Conservation (phyloP, 2,113 vertebrate species). For the Anhinga anhinga region DNA sequence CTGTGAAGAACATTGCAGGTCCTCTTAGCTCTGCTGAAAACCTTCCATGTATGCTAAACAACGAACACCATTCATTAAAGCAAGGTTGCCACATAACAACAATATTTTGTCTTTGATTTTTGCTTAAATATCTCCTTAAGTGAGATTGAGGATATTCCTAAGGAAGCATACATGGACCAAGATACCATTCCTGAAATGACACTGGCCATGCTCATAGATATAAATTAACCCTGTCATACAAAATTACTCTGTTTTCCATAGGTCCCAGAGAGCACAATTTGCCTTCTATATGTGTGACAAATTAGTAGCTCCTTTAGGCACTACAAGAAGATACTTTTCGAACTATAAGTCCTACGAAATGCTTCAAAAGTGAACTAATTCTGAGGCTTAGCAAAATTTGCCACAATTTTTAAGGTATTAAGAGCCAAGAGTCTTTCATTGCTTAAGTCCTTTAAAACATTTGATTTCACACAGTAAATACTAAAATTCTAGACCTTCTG, state of each 20-base stretch:
- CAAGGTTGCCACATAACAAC: not conserved
- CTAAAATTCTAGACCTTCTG: not conserved
- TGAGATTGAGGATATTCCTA: not conserved
- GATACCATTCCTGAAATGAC: not conserved
- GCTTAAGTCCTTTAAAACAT: not conserved
- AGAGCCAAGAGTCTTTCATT: not conserved
- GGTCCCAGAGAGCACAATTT: not conserved
- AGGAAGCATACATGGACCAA: not conserved
- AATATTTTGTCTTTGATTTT: not conserved
- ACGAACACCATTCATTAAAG: not conserved
- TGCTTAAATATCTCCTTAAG: not conserved
- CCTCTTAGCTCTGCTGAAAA: not conserved
- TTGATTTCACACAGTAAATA: not conserved
- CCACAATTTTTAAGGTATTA: not conserved
- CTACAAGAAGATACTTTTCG: not conserved
- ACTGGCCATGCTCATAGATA: not conserved
- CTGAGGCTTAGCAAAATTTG: not conserved
- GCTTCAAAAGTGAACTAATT: not conserved
- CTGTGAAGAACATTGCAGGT: not conserved
- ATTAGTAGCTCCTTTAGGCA: not conserved
- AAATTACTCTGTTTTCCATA: not conserved
- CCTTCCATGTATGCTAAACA: not conserved
- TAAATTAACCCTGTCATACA: not conserved
- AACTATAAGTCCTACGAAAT: not conserved
- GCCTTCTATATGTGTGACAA: not conserved